Evolutionary conservation across 2,888 invertebrate genomes (phyloP).

Genomic region (Blastobasis lacticolella): DNA sequence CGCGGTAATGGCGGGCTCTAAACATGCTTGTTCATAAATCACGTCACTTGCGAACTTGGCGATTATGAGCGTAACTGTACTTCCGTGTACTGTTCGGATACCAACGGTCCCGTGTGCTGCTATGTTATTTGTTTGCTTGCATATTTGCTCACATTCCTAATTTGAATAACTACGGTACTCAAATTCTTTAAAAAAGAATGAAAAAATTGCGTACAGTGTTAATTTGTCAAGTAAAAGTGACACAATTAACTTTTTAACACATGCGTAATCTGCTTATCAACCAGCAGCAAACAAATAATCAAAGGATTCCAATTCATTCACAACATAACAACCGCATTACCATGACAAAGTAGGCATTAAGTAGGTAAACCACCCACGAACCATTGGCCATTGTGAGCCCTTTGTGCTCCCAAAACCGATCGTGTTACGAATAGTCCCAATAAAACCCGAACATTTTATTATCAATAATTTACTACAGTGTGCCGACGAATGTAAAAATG

Average conservation of each 20-base stretch:
- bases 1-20: slow-evolving; percentile 1
- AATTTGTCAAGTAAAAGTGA: too few relatives aligned
- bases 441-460: slow-evolving; percentile 53
- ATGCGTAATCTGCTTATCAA: slow-evolving; percentile 7
- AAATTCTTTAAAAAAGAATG: too few relatives aligned
- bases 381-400: slow-evolving; percentile 29
- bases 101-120: too few relatives aligned
- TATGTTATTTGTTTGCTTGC: too few relatives aligned
- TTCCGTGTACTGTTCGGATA: too few relatives aligned
- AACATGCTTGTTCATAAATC: slow-evolving; percentile 5
- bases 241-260: not conserved
- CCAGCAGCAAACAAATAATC: slow-evolving; percentile 27
- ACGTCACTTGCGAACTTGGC: not conserved
- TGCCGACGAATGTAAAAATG: slow-evolving; percentile 60
- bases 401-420: slow-evolving; percentile 32
- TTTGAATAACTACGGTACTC: too few relatives aligned
- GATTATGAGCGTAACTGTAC: not conserved
- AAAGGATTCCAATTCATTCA: slow-evolving; percentile 14
- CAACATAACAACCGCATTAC: slow-evolving; percentile 1
- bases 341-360: slow-evolving; percentile 2
- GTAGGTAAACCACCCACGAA: slow-evolving; percentile 38
- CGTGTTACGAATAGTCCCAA: slow-evolving; percentile 48
- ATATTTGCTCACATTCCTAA: too few relatives aligned
- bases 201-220: too few relatives aligned
- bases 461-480: slow-evolving; percentile 60